Evolutionary conservation across 1,140 invertebrate species (phyloP).

Genomic region (Zaprionus ghesquierei): DNA sequence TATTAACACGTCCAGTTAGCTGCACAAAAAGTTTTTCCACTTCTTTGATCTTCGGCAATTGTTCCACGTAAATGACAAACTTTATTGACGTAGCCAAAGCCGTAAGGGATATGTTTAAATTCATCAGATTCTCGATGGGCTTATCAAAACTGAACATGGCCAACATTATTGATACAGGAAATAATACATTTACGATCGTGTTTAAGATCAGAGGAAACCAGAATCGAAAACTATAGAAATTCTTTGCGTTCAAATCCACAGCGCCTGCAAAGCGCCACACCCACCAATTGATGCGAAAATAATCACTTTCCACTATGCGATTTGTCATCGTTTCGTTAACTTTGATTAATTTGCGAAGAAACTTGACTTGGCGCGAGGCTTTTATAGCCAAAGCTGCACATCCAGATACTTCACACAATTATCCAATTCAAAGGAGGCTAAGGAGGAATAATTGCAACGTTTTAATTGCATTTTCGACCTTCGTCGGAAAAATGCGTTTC

Average conservation of each 20-base stretch:
- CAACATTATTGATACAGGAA: slow-evolving; percentile 29
- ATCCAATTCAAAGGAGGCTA: too few species aligned
- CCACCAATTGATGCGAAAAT: slow-evolving; percentile 27
- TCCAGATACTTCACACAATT: slow-evolving; percentile 23
- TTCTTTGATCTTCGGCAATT: slow-evolving; percentile 23
- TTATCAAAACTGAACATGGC: slow-evolving; percentile 28
- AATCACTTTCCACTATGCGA: background rate
- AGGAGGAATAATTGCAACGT: slow-evolving; percentile 11
- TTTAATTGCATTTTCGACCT: background rate
- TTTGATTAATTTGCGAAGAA: background rate
- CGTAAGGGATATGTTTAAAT: slow-evolving; percentile 43
- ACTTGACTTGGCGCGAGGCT: background rate
- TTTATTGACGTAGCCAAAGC: slow-evolving; percentile 40
- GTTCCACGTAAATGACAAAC: slow-evolving; percentile 36
- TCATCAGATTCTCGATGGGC: slow-evolving; percentile 52
- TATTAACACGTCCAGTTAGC: slow-evolving; percentile 42
- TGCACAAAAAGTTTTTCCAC: slow-evolving; percentile 25
- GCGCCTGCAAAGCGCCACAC: slow-evolving; percentile 40
- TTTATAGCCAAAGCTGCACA: slow-evolving; percentile 15
- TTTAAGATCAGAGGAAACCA: slow-evolving; percentile 23
- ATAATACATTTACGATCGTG: slow-evolving; percentile 16
- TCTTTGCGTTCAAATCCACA: slow-evolving; percentile 25
- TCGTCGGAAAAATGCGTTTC: background rate
- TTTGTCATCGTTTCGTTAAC: background rate
- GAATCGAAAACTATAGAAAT: background rate